These are phyloP conservation scores for Ephydatia muelleri DNA, from an alignment of 37 sponge, comb jelly and placozoan genomes.

Conservation along the genomic window DNA sequence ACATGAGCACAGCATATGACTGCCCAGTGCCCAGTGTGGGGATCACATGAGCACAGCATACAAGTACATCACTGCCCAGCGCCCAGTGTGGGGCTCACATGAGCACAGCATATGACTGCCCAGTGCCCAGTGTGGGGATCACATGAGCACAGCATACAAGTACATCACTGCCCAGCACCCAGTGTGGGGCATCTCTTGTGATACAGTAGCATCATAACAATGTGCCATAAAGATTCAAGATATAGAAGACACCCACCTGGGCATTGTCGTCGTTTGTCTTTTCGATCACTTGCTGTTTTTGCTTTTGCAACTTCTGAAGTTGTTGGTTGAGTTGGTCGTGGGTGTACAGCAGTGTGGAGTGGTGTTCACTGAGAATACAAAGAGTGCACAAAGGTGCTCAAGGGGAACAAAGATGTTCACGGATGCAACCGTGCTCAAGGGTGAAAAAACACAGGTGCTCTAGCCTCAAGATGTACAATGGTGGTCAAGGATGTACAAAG, in stretches of 20 bases:
- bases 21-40: too few species aligned
- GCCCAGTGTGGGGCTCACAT: too few species aligned
- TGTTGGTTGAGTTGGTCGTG: constrained; percentile 18
- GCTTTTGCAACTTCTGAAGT: not conserved
- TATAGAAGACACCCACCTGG: constrained; percentile 5
- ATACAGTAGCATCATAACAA: too few species aligned
- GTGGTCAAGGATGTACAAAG: not conserved
- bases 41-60: too few species aligned
- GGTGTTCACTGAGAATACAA: constrained; percentile 26
- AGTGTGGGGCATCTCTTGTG: too few species aligned
- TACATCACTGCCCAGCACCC: too few species aligned
- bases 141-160: too few species aligned
- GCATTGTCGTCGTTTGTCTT: constrained; percentile 14
- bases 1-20: too few species aligned
- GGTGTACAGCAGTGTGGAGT: constrained; percentile 12
- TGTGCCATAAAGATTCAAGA: too few species aligned
- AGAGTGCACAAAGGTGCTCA: not conserved
- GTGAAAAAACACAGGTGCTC: not conserved
- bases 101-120: too few species aligned
- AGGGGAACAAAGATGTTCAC: not conserved
- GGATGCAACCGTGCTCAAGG: not conserved
- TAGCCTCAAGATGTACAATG: not conserved
- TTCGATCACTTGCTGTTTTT: constrained; percentile 5
- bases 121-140: too few species aligned
- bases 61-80: too few species aligned